phyloP scores from a whole-genome alignment of 2,888 invertebrate species.

The Heliconius sara region DNA sequence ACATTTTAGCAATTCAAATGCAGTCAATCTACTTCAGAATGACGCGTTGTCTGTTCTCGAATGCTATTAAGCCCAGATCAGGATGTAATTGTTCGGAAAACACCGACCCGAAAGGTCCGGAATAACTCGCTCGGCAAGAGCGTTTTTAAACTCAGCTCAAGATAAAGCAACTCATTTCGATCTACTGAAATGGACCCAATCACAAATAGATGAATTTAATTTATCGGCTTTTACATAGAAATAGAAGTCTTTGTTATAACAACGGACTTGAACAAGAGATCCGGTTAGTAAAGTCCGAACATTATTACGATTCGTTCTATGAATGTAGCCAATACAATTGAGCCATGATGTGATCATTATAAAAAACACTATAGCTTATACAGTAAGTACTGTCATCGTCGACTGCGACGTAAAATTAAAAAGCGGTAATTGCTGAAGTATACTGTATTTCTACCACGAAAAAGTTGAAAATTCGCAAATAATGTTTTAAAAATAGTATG shows the following conservation, averaged over 20 bases:
- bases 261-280: not conserved
- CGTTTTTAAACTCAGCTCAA: slow-evolving; percentile 25
- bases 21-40: slow-evolving; percentile 33
- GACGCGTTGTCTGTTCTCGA: slow-evolving; percentile 40
- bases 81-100: slow-evolving; percentile 39
- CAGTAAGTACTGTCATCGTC: slow-evolving; percentile 30
- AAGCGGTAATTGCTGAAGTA: slow-evolving; percentile 31
- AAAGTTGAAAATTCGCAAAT: not conserved
- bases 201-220: slow-evolving; percentile 18
- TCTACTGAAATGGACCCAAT: slow-evolving; percentile 20
- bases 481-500: not conserved
- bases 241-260: not conserved
- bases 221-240: slow-evolving; percentile 1
- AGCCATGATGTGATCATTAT: slow-evolving; percentile 1
- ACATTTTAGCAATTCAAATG: slow-evolving; percentile 38
- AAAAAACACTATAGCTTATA: slow-evolving; percentile 30
- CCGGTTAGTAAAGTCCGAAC: not conserved
- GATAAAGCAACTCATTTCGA: slow-evolving; percentile 26
- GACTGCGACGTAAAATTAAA: slow-evolving; percentile 33
- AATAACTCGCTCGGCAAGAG: slow-evolving; percentile 31
- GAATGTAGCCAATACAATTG: not conserved
- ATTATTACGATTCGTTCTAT: slow-evolving; percentile 3
- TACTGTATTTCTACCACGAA: not conserved
- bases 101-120: slow-evolving; percentile 30
- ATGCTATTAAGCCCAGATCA: slow-evolving; percentile 37